These are phyloP conservation scores for Nebria salina DNA, from an alignment of 2,888 invertebrate genomes.

Conservation along the genomic window DNA sequence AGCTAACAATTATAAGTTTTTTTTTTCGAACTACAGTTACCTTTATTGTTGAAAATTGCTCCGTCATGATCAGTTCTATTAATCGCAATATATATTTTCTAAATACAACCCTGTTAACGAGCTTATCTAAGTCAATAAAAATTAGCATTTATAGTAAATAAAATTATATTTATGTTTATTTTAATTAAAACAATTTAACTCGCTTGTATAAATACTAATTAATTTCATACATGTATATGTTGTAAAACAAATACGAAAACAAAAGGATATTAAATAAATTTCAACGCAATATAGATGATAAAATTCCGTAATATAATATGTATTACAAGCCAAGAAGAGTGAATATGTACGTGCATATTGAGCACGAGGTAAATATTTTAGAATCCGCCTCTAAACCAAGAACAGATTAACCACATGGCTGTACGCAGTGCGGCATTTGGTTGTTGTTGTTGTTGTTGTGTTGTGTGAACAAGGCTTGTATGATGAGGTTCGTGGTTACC, in stretches of 20 bases:
- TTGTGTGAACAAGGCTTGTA: background rate
- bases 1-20: too few species aligned
- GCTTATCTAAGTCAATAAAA: background rate
- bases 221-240: background rate
- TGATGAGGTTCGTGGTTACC: slow-evolving; percentile 1
- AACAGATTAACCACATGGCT: slow-evolving; percentile 1
- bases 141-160: background rate
- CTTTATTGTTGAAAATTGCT: too few species aligned
- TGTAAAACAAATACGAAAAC: background rate
- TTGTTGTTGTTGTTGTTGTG: background rate
- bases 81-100: too few species aligned
- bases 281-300: background rate
- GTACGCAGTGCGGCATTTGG: background rate
- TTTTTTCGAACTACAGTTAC: too few species aligned
- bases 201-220: background rate
- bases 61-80: too few species aligned
- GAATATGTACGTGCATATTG: background rate
- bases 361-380: background rate
- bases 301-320: background rate
- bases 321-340: background rate
- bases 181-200: background rate
- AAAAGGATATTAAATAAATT: background rate
- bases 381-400: background rate
- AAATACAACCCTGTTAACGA: background rate
- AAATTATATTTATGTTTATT: background rate